Evolutionary conservation across 64 coral and sea anemone species (phyloP).

Genomic region (Stichodactyla mertensii): DNA sequence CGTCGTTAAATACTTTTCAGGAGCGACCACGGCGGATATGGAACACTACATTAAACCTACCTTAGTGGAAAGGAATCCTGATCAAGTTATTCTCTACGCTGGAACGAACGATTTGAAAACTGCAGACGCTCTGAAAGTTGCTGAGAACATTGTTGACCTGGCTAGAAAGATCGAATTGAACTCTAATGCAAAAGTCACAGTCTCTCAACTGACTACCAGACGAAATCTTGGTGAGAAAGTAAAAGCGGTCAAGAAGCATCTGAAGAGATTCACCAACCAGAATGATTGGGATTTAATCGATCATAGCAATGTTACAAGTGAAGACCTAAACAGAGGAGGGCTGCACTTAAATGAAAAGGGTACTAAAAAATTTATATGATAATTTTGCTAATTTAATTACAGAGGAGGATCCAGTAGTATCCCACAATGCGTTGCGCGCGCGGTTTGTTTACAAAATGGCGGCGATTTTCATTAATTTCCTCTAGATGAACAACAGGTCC

Average conservation of each 20-base stretch:
- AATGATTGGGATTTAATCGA: conserved; percentile 35
- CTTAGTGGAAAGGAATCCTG: neutral
- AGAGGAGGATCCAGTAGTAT: too few relatives aligned
- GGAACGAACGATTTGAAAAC: conserved; percentile 19
- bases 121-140: neutral
- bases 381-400: conserved; percentile 41
- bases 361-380: conserved; percentile 27
- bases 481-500: too few relatives aligned
- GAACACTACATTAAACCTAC: conserved; percentile 15
- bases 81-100: conserved; percentile 11
- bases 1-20: conserved; percentile 31
- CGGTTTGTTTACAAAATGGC: too few relatives aligned
- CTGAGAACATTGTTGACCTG: conserved; percentile 36
- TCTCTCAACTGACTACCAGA: neutral
- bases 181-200: conserved; percentile 8
- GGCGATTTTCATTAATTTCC: too few relatives aligned
- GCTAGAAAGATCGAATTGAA: conserved; percentile 33
- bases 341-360: conserved; percentile 47
- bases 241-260: conserved; percentile 18
- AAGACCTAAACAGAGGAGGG: conserved; percentile 41
- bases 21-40: conserved; percentile 30
- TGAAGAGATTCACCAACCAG: conserved; percentile 24
- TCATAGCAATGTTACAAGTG: conserved; percentile 29
- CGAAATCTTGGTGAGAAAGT: conserved; percentile 1
- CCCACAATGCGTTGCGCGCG: too few relatives aligned